phyloP scores from a whole-genome alignment of 1,140 invertebrate genomes.

The Drosophila ercepeae region DNA sequence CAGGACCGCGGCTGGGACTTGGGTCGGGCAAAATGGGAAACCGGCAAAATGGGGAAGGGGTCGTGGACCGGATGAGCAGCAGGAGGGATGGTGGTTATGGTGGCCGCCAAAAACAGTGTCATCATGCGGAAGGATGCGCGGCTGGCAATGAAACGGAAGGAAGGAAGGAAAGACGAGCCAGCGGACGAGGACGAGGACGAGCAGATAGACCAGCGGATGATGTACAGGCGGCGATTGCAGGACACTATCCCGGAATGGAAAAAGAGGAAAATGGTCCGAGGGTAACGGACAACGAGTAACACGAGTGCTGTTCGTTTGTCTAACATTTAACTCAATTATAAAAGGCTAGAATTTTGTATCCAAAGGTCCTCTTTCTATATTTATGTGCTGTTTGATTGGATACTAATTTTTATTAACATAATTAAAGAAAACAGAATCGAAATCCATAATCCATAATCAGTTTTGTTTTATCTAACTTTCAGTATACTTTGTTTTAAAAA shows the following conservation, averaged over 20 bases:
- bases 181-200: slow-evolving; percentile 37
- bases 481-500: background rate
- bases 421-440: no score
- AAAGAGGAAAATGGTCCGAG: slow-evolving; percentile 1
- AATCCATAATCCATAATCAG: no score
- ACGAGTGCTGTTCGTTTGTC: slow-evolving; percentile 5
- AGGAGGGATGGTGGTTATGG: slow-evolving; percentile 23
- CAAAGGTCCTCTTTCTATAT: no score
- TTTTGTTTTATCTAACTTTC: no score
- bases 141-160: slow-evolving; percentile 81
- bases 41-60: slow-evolving; percentile 25
- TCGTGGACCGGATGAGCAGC: background rate
- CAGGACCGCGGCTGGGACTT: slow-evolving; percentile 59
- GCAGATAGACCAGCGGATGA: slow-evolving; percentile 63
- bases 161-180: slow-evolving; percentile 63
- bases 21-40: slow-evolving; percentile 31
- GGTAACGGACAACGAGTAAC: background rate
- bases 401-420: no score
- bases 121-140: slow-evolving; percentile 80
- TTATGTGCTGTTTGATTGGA: no score
- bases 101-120: slow-evolving; percentile 79
- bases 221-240: slow-evolving; percentile 76
- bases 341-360: background rate
- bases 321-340: background rate
- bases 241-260: slow-evolving; percentile 27